Evolutionary conservation across 2,113 vertebrate genomes (phyloP).

Genomic region (Saguinus imperator): DNA sequence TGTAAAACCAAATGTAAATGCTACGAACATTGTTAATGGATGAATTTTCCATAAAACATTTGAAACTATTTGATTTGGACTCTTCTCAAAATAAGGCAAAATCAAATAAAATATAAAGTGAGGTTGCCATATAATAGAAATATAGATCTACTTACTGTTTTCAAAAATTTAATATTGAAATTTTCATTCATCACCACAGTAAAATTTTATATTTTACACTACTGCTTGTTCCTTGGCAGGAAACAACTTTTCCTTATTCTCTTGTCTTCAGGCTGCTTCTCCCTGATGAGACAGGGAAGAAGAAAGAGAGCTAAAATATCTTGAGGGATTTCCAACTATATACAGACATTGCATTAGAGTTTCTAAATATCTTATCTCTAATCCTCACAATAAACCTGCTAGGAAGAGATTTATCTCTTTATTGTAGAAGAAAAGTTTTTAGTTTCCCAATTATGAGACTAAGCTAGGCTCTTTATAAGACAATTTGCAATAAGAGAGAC

Average conservation of each 20-base stretch:
- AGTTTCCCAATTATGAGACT: not conserved
- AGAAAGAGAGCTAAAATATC: not conserved
- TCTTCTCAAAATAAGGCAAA: not conserved
- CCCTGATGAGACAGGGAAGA: not conserved
- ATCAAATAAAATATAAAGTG: not conserved
- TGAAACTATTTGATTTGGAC: not conserved
- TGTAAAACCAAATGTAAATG: not conserved
- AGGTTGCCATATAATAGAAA: not conserved
- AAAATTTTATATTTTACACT: not conserved
- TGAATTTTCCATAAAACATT: not conserved
- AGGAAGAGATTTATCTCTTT: not conserved
- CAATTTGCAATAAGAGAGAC: not conserved
- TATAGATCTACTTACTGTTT: not conserved
- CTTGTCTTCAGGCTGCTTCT: not conserved
- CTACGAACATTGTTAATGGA: not conserved
- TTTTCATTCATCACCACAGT: not conserved
- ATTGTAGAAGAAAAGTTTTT: not conserved
- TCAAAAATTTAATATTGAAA: not conserved
- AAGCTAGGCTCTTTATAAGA: not conserved
- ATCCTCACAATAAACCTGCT: not conserved
- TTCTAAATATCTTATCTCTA: constrained; percentile 15
- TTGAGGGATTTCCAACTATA: not conserved
- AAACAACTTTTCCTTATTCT: not conserved
- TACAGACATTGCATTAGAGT: not conserved
- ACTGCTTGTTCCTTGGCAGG: not conserved